Percentiles rank a stretch among this genome's conserved stretches.
These are phyloP conservation scores for Arenicola marina DNA, from an alignment of 2,888 invertebrate species.

Conservation along the genomic window DNA sequence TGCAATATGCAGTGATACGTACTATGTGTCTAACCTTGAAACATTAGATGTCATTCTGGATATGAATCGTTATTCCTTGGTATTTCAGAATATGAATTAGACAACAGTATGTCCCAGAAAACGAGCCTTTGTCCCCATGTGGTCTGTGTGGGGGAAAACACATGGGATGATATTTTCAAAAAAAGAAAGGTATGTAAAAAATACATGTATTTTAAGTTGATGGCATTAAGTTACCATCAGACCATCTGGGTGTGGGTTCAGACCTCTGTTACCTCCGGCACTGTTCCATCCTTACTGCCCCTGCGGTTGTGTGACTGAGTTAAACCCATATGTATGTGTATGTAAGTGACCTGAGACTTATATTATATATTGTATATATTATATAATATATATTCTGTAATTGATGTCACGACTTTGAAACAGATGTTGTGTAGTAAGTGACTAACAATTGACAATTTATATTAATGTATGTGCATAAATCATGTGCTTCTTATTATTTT, in stretches of 20 bases:
- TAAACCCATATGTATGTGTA: too few relatives aligned
- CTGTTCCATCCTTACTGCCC: not conserved
- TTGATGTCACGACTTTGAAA: too few relatives aligned
- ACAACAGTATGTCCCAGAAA: not conserved
- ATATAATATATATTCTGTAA: too few relatives aligned
- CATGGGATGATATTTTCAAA: not conserved
- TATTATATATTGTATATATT: too few relatives aligned
- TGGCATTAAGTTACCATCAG: not conserved
- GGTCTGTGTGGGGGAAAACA: not conserved
- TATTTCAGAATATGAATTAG: too few relatives aligned
- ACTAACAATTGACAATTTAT: too few relatives aligned
- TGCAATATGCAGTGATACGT: too few relatives aligned
- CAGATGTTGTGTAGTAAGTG: too few relatives aligned
- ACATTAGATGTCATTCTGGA: not conserved
- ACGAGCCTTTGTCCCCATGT: conserved; percentile 3
- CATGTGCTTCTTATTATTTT: too few relatives aligned
- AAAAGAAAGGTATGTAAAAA: not conserved
- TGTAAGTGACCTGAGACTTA: too few relatives aligned
- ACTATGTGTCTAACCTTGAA: not conserved
- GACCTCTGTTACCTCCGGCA: not conserved
- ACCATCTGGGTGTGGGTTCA: not conserved
- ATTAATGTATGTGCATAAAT: too few relatives aligned
- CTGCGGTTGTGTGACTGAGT: too few relatives aligned
- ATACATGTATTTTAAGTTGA: not conserved
- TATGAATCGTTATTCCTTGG: not conserved